Evolutionary conservation across 2,888 invertebrate genomes (phyloP), one percentile per base, ranked within the genome.

Genomic region (Drymonia ruficornis): DNA sequence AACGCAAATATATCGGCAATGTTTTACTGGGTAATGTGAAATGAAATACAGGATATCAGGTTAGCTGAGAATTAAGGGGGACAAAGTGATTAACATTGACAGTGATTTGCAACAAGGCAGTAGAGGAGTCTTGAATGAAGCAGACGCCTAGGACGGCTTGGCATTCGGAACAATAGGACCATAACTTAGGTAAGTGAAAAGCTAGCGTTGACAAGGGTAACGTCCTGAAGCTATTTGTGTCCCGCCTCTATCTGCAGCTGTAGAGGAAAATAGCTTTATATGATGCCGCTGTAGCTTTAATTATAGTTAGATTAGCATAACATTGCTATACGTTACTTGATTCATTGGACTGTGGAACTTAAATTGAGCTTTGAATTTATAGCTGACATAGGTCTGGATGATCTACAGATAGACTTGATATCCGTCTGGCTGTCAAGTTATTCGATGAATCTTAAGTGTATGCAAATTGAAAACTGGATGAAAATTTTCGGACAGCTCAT

Each of bases 161-260:
- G 74, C 76, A 78, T 77, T 77, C 73, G 65, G 76, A 83, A 86
- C 84, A 86, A 86, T 85, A 81, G 84, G 62, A 68, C 74, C 72
- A 81, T 86, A 86, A 86, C 78, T 86, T 81, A 80, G 75, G 81
- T 76, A 77, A 79, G 81, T 82, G 84, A 84, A 85, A 86, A 83
- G 83, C 84, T 82, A 78, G 72, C 81, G 79, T 79, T 86, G 85
- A 86, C 84, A 84, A 77, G 85, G 84, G 83, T 86, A 84, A 85
- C 72, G 83, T 83, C 83, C 83, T 82, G 72, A 62, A 72, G 78
- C 81, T 85, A 83, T 85, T 85, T 83, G 78, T 72, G 78, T 74
- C 69, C 65, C 65, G 64, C 72, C 69, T 72, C 70, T 78, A 79
- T 75, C 73, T 73, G 65, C 67, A 54, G 54, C 48, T 51, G 50